Conservation (phyloP, 1,140 invertebrate genomes). For the Harlomillsia oculata region DNA sequence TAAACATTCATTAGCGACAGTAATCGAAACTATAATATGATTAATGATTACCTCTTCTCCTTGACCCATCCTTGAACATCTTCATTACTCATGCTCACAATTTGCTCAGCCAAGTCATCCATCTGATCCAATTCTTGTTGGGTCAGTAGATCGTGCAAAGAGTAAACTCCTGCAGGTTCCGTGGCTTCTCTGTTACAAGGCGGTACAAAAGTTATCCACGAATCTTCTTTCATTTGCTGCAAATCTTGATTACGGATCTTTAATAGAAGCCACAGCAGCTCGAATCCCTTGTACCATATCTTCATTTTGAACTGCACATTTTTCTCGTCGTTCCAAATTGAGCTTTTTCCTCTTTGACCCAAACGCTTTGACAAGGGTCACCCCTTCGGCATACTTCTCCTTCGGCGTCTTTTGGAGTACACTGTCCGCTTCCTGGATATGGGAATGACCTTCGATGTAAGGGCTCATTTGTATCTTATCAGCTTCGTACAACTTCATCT, state of each 20-base stretch:
- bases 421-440: conserved; percentile 11
- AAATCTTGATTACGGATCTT: background rate
- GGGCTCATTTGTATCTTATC: conserved; percentile 23
- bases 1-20: background rate
- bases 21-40: background rate
- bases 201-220: conserved; percentile 17
- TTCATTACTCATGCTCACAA: background rate
- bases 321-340: conserved; percentile 26
- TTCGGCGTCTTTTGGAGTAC: conserved; percentile 1
- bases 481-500: conserved; percentile 26
- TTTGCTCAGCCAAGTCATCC: conserved; percentile 14
- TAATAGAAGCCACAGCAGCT: conserved; percentile 11
- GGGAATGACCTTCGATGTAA: conserved; percentile 9
- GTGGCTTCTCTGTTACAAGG: conserved; percentile 30
- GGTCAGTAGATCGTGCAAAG: conserved; percentile 22
- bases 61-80: conserved; percentile 21
- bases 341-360: conserved; percentile 32
- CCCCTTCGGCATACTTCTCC: conserved; percentile 12
- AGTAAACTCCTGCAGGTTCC: conserved; percentile 19
- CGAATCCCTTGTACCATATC: conserved; percentile 30
- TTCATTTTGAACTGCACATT: conserved; percentile 14
- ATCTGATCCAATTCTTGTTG: conserved; percentile 23
- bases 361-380: conserved; percentile 27
- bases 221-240: conserved; percentile 14
- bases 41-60: conserved; percentile 9